Evolutionary conservation across 2,797 vertebrate genomes (phyloP).

Genomic region (Aselliscus stoliczkanus): DNA sequence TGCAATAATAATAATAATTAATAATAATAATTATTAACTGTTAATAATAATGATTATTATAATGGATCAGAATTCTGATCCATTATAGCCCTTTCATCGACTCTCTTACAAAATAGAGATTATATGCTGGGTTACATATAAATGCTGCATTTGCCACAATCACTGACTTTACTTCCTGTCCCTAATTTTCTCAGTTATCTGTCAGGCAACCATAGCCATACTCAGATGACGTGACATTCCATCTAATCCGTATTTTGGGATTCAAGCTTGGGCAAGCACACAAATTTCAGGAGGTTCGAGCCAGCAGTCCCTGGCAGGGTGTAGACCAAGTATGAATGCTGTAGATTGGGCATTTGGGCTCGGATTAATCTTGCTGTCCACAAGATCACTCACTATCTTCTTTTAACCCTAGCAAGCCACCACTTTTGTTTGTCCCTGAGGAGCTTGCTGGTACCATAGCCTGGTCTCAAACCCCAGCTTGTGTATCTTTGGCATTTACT

Average conservation of each 20-base stretch:
- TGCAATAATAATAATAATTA: background rate
- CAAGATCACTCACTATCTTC: background rate
- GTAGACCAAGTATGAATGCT: background rate
- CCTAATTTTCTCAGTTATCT: background rate
- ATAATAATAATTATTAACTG: no score
- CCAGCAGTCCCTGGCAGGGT: background rate
- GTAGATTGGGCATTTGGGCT: background rate
- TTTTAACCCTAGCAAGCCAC: background rate
- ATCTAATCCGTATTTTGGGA: background rate
- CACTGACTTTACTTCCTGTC: background rate
- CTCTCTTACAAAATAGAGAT: background rate
- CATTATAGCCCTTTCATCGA: background rate
- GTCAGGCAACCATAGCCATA: background rate
- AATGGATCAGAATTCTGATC: background rate
- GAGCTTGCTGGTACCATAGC: background rate
- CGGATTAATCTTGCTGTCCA: background rate
- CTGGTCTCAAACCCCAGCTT: background rate
- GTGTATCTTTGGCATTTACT: background rate
- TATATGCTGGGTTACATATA: background rate
- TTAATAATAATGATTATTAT: no score
- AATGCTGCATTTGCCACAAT: background rate
- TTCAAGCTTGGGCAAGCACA: background rate
- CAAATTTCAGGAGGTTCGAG: background rate
- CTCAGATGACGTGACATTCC: background rate
- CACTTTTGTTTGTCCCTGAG: background rate